Evolutionary conservation across 2,797 vertebrate species (phyloP), one percentile per base, ranked within the genome.

Genomic region (Hybognathus amarus): DNA sequence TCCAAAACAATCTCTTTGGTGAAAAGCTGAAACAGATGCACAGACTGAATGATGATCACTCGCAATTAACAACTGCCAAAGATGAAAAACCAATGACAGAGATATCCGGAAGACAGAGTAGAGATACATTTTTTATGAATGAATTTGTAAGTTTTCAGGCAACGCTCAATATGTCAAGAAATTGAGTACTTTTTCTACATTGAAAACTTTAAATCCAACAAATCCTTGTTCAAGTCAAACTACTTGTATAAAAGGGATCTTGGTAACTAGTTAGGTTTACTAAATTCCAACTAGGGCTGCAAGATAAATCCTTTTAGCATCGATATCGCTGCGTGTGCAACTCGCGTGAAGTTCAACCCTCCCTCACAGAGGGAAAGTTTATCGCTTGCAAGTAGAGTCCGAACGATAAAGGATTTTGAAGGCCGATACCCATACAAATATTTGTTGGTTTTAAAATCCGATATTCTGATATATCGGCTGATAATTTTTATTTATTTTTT

Each of bases 1-100:
- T 69, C 63, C 81, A 83, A 66, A 75, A 77, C 81, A 69, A 66
- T 64, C 30, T 50, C 69, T 74, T 74, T 74, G 70, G 42, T 82
- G 33, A 74, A 71, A 82, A 82, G 69, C 56, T 63, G 59, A 82
- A 82, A 63, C 80, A 74, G 80, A 82, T 82, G 80, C 59, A 74
- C 80, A 40, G 70, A 74, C 59, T 75, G 69, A 82, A 70, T 22
- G 38, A 24, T 38, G 67, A 80, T 70, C 67, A 27, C 24, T 61
- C 4, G 18, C 66, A 70, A 74, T 64, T 40, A 74, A 64, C 56
- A 73, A 17, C 56, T 64, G 80, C 80, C 69, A 82, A 38, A 64
- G 33, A 82, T 52, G 69, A 50, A 52, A 81, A 73, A 50, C 2
- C 52, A 4, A 36, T 47, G 42, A 50, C 15, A 64, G 56, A 38